These are phyloP conservation scores for Erebia aethiops DNA, from an alignment of 2,888 invertebrate species.

Conservation along the genomic window DNA sequence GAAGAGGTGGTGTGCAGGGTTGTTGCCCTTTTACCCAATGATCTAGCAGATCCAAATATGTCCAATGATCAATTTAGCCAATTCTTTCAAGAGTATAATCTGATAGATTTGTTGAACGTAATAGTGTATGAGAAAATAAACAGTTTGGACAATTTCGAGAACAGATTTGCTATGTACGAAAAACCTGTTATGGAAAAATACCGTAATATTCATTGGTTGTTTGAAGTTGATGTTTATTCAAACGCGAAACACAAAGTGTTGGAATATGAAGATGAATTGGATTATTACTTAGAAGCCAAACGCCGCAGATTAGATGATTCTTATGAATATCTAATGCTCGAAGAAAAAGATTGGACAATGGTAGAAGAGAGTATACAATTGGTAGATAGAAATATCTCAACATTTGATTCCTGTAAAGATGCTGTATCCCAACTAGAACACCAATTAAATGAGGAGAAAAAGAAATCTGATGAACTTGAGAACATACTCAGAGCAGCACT, in stretches of 20 bases:
- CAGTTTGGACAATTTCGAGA: slow-evolving; percentile 69
- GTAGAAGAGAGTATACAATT: slow-evolving; percentile 65
- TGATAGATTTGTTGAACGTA: slow-evolving; percentile 81
- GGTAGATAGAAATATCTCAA: slow-evolving; percentile 61
- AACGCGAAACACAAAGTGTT: slow-evolving; percentile 67
- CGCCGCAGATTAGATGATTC: slow-evolving; percentile 71
- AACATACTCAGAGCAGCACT: slow-evolving; percentile 73
- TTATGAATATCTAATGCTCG: slow-evolving; percentile 67
- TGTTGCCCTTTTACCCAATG: slow-evolving; percentile 67
- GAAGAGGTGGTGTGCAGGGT: slow-evolving; percentile 78
- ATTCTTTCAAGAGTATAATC: slow-evolving; percentile 72
- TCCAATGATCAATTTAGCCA: slow-evolving; percentile 62
- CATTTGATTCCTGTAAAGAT: slow-evolving; percentile 62
- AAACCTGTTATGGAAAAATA: slow-evolving; percentile 78
- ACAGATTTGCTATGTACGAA: slow-evolving; percentile 82
- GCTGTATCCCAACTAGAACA: slow-evolving; percentile 74
- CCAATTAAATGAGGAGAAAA: slow-evolving; percentile 71
- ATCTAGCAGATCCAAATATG: slow-evolving; percentile 66
- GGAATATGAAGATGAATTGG: slow-evolving; percentile 66
- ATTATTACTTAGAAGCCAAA: slow-evolving; percentile 65
- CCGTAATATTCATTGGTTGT: slow-evolving; percentile 84
- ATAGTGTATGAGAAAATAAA: slow-evolving; percentile 81
- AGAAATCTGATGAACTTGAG: slow-evolving; percentile 75
- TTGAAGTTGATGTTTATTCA: slow-evolving; percentile 60
- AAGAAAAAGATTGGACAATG: slow-evolving; percentile 66